Evolutionary conservation across 2,888 invertebrate genomes (phyloP).

Genomic region (Eupeodes latifasciatus): DNA sequence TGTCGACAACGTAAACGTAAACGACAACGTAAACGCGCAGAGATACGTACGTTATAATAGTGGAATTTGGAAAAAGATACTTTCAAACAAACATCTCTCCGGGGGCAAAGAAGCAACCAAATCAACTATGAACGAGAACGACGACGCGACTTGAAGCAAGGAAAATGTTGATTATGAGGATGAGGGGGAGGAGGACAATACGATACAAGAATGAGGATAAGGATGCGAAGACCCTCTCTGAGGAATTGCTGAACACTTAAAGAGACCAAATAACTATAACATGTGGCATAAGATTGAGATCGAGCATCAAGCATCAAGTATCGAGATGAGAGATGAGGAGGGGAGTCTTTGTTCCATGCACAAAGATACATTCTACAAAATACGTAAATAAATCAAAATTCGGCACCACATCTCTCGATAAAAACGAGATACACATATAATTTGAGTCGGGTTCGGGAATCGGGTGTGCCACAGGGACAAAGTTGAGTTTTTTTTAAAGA

Average conservation of each 20-base stretch:
- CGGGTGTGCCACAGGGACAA: conserved; percentile 36
- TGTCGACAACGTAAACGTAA: too few species aligned
- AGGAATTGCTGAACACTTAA: conserved; percentile 38
- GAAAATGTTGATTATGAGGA: background rate
- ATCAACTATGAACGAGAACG: conserved; percentile 23
- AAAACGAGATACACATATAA: conserved; percentile 46
- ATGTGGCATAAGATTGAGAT: conserved; percentile 32
- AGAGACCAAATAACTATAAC: conserved; percentile 30
- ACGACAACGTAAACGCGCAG: conserved; percentile 30
- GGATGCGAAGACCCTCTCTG: conserved; percentile 26
- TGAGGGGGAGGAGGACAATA: background rate
- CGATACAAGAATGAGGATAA: background rate
- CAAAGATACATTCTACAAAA: conserved; percentile 40
- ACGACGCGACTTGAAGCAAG: background rate
- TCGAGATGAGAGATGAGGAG: background rate
- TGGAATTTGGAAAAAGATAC: conserved; percentile 34
- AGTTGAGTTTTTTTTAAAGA: conserved; percentile 1
- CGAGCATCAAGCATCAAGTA: background rate
- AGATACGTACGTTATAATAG: background rate
- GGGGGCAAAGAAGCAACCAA: conserved; percentile 16
- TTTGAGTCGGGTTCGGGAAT: conserved; percentile 5
- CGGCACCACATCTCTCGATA: conserved; percentile 52
- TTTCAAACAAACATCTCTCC: conserved; percentile 22
- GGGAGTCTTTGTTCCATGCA: conserved; percentile 36
- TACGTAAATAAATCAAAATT: conserved; percentile 69